Conservation (phyloP, 2,888 invertebrate genomes). For the Drosophila prolongata region DNA sequence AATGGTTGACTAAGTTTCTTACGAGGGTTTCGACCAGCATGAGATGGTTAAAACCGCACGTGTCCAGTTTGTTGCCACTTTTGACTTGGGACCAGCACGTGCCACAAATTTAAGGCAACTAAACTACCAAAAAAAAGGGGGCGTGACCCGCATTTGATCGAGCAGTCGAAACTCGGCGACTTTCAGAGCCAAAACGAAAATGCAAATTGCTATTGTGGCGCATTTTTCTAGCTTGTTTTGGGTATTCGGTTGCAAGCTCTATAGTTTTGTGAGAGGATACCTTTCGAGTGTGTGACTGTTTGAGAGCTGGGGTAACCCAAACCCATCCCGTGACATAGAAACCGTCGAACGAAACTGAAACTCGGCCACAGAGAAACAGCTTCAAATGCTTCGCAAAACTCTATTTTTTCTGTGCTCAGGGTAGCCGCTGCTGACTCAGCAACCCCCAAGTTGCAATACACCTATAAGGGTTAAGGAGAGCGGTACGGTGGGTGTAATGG, state of each 20-base stretch:
- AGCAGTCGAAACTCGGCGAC: slow-evolving; percentile 5
- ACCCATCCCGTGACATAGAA: slow-evolving; percentile 67
- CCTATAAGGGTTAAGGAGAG: slow-evolving; percentile 11
- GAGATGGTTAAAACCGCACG: slow-evolving; percentile 41
- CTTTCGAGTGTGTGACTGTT: slow-evolving; percentile 18
- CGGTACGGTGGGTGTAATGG: background rate
- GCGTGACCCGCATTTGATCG: slow-evolving; percentile 63
- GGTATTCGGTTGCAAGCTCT: slow-evolving; percentile 66
- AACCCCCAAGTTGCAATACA: slow-evolving; percentile 47
- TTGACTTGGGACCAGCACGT: slow-evolving; percentile 44
- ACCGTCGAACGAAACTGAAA: slow-evolving; percentile 51
- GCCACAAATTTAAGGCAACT: slow-evolving; percentile 51
- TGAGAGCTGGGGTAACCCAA: slow-evolving; percentile 54
- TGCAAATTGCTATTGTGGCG: slow-evolving; percentile 67
- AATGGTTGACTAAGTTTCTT: slow-evolving; percentile 36
- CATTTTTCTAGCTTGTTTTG: slow-evolving; percentile 74
- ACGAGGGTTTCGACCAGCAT: slow-evolving; percentile 42
- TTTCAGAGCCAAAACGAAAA: slow-evolving; percentile 15
- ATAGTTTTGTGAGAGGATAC: slow-evolving; percentile 24
- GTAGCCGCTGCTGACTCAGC: slow-evolving; percentile 65
- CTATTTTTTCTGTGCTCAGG: slow-evolving; percentile 35
- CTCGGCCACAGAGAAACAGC: slow-evolving; percentile 19
- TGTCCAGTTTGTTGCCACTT: slow-evolving; percentile 47
- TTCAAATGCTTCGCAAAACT: slow-evolving; percentile 27
- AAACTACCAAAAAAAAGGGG: slow-evolving; percentile 46